Evolutionary conservation across 1,140 invertebrate species (phyloP).

Genomic region (Camponotus pennsylvanicus): DNA sequence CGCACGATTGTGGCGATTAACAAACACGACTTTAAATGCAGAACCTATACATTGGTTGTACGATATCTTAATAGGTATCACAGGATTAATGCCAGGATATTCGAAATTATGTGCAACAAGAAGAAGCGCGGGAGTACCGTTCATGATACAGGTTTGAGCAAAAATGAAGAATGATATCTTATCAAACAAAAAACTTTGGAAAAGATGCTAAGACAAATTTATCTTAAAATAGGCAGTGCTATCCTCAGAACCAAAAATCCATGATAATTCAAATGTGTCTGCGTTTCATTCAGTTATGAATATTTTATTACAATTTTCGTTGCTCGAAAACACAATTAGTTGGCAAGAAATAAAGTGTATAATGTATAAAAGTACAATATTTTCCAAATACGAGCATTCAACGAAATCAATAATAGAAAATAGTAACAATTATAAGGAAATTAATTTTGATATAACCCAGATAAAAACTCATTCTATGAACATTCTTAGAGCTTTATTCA

Average conservation of each 20-base stretch:
- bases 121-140: constrained; percentile 96
- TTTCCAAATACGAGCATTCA: constrained; percentile 69
- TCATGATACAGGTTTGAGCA: constrained; percentile 92
- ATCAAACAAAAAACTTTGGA: not conserved
- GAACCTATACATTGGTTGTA: constrained; percentile 88
- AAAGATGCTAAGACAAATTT: not conserved
- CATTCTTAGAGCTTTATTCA: constrained; percentile 93
- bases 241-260: constrained; percentile 88
- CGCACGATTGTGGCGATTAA: constrained; percentile 87
- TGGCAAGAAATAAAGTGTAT: constrained; percentile 68
- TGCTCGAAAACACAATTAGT: constrained; percentile 73
- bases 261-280: constrained; percentile 81
- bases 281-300: constrained; percentile 89
- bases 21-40: constrained; percentile 85
- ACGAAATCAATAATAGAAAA: constrained; percentile 45
- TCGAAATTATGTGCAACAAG: constrained; percentile 92
- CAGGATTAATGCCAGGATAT: constrained; percentile 83
- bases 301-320: constrained; percentile 80
- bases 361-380: constrained; percentile 73
- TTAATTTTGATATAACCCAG: constrained; percentile 80
- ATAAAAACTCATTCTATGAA: constrained; percentile 94
- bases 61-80: constrained; percentile 89
- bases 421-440: constrained; percentile 13
- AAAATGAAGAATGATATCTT: not conserved
- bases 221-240: constrained; percentile 88